These are phyloP conservation scores for Diadegma fenestrale DNA, from an alignment of 2,888 invertebrate genomes.

Conservation along the genomic window DNA sequence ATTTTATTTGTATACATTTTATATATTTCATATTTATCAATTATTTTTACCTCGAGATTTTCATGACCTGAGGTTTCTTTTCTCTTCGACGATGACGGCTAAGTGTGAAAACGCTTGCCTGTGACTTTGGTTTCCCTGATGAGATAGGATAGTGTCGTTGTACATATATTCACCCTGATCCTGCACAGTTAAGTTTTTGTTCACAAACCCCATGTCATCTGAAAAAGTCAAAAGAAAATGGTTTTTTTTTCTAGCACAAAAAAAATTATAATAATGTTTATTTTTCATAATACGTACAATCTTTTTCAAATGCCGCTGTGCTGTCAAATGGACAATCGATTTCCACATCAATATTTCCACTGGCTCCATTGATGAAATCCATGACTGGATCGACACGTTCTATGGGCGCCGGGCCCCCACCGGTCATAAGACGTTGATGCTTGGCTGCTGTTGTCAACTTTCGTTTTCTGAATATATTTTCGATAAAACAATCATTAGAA, in stretches of 20 bases:
- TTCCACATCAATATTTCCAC: constrained; percentile 35
- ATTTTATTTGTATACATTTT: no score
- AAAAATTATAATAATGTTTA: constrained; percentile 24
- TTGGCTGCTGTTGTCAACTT: constrained; percentile 11
- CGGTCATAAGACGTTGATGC: constrained; percentile 22
- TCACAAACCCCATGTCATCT: constrained; percentile 23
- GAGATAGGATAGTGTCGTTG: no score
- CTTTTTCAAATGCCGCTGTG: constrained; percentile 38
- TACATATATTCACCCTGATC: constrained; percentile 20
- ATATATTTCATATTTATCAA: no score
- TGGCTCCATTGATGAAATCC: constrained; percentile 40
- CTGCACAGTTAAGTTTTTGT: constrained; percentile 5
- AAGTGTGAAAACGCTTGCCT: no score
- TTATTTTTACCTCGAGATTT: no score
- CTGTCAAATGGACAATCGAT: constrained; percentile 39
- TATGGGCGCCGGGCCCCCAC: constrained; percentile 3
- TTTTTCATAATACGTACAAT: constrained; percentile 32
- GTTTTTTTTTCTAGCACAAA: no score
- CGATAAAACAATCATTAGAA: no score
- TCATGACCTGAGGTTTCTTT: no score
- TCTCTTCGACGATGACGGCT: no score
- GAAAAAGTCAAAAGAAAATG: constrained; percentile 32
- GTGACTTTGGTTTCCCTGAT: no score
- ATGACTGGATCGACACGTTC: constrained; percentile 19
- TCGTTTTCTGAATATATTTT: constrained; percentile 45